Conservation (phyloP, 2,113 vertebrate species). For the Nannobrachium achirus region DNA sequence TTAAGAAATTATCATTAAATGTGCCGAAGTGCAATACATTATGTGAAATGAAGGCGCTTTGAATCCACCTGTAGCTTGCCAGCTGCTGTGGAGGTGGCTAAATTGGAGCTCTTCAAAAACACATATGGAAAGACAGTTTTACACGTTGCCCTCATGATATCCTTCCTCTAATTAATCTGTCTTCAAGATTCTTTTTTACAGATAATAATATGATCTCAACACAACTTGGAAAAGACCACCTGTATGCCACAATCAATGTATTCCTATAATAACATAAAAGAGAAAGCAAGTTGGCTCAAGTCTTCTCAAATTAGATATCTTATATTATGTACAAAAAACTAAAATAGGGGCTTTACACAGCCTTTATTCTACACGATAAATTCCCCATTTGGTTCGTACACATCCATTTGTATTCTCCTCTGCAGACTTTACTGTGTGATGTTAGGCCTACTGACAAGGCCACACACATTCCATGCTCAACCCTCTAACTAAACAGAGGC, state of each 20-base stretch:
- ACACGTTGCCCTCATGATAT: background rate
- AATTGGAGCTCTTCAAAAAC: background rate
- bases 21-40: background rate
- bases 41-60: background rate
- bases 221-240: too few species aligned
- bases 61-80: background rate
- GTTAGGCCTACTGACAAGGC: background rate
- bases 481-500: conserved; percentile 31
- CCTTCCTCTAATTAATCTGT: background rate
- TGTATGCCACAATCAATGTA: background rate
- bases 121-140: background rate
- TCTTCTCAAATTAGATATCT: too few species aligned
- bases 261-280: too few species aligned
- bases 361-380: background rate
- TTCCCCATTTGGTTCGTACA: background rate
- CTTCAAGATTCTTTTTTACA: background rate
- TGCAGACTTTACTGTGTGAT: conserved; percentile 8
- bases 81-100: background rate
- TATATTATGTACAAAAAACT: background rate
- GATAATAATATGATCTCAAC: background rate
- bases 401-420: conserved; percentile 1
- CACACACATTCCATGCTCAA: conserved; percentile 10
- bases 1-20: too few species aligned
- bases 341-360: background rate
- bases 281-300: too few species aligned